Evolutionary conservation across 1,140 invertebrate genomes (phyloP).

Genomic region (Halyomorpha halys): DNA sequence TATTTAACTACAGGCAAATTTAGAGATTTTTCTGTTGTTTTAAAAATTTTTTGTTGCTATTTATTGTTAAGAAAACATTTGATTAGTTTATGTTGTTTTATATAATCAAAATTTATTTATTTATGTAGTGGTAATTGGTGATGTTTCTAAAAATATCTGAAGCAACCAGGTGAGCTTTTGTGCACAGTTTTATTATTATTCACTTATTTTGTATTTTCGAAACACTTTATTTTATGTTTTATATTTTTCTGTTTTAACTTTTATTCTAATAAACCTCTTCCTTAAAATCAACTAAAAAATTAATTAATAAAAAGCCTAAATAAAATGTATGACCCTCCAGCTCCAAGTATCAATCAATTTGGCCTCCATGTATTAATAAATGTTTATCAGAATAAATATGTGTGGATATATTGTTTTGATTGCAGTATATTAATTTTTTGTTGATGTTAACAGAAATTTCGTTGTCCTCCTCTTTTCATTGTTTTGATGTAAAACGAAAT

Average conservation of each 20-base stretch:
- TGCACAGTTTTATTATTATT: constrained; percentile 6
- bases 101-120: constrained; percentile 1
- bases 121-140: constrained; percentile 3
- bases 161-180: constrained; percentile 17
- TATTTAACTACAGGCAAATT: too few relatives aligned
- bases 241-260: background rate
- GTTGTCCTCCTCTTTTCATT: constrained; percentile 22
- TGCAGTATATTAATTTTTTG: background rate
- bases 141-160: background rate
- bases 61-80: too few relatives aligned
- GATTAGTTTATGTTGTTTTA: background rate
- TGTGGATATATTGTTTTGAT: constrained; percentile 29
- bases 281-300: constrained; percentile 19
- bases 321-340: constrained; percentile 33
- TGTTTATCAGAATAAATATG: background rate
- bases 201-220: background rate
- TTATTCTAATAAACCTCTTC: constrained; percentile 17
- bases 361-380: constrained; percentile 33
- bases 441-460: constrained; percentile 4
- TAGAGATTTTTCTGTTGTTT: too few relatives aligned
- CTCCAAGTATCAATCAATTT: constrained; percentile 44
- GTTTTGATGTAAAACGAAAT: background rate
- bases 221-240: background rate
- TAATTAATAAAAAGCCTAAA: constrained; percentile 18
- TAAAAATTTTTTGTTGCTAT: too few relatives aligned